Evolutionary conservation across 2,113 vertebrate species (phyloP).

Genomic region (Rattus rattus): DNA sequence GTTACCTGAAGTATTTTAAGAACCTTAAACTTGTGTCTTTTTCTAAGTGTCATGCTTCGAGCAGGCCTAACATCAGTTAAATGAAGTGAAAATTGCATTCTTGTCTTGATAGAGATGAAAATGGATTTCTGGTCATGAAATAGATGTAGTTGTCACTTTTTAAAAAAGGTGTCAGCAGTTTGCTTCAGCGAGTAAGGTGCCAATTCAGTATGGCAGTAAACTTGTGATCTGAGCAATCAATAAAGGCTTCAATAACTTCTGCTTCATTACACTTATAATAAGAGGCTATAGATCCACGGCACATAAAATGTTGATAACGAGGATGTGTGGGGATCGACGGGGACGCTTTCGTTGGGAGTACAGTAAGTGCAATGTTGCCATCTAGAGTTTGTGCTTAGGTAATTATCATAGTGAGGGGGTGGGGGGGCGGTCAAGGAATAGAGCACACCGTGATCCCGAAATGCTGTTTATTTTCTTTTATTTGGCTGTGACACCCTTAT

Average conservation of each 20-base stretch:
- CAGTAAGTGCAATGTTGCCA: slow-evolving; percentile 94
- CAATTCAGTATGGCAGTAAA: slow-evolving; percentile 95
- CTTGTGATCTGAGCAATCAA: slow-evolving; percentile 96
- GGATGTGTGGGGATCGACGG: slow-evolving; percentile 82
- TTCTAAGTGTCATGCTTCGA: slow-evolving; percentile 91
- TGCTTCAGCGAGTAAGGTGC: slow-evolving; percentile 94
- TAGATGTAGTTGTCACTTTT: slow-evolving; percentile 97
- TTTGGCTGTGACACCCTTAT: slow-evolving; percentile 46
- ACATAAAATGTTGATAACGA: slow-evolving; percentile 91
- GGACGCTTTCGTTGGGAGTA: slow-evolving; percentile 83
- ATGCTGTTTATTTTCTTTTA: slow-evolving; percentile 70
- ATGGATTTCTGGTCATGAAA: slow-evolving; percentile 97
- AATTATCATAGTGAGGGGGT: slow-evolving; percentile 81
- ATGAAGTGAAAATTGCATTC: slow-evolving; percentile 99
- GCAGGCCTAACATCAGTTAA: slow-evolving; percentile 94
- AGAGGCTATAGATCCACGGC: slow-evolving; percentile 93
- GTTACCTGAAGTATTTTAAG: slow-evolving; percentile 90
- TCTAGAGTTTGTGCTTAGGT: slow-evolving; percentile 91
- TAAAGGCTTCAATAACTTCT: slow-evolving; percentile 95
- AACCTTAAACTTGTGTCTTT: slow-evolving; percentile 91
- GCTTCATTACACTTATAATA: slow-evolving; percentile 97
- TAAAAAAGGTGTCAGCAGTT: slow-evolving; percentile 97
- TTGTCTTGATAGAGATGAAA: slow-evolving; percentile 97
- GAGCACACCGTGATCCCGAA: slow-evolving; percentile 64
- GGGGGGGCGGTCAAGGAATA: background rate